phyloP scores from a whole-genome alignment of 1,140 invertebrate genomes.

The Apis mellifera region DNA sequence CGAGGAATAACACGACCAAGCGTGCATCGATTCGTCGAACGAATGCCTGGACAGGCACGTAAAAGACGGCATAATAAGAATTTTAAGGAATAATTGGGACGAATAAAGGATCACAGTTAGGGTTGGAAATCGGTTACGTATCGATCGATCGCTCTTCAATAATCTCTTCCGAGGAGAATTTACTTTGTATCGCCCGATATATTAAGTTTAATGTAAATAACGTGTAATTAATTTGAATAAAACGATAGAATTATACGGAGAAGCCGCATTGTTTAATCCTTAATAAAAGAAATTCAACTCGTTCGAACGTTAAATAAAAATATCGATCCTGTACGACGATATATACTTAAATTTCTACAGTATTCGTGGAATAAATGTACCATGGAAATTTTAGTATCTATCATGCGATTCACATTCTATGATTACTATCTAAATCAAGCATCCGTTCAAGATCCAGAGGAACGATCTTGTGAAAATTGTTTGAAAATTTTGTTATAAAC shows the following conservation, averaged over 20 bases:
- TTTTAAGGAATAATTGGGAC: slow-evolving; percentile 14
- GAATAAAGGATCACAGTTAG: slow-evolving; percentile 25
- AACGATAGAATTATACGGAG: not conserved
- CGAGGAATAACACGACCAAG: no score
- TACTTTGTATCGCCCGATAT: no score
- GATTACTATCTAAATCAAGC: not conserved
- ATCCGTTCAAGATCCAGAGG: not conserved
- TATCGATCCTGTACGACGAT: not conserved
- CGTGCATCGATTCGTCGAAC: no score
- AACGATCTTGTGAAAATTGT: not conserved
- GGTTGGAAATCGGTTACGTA: not conserved
- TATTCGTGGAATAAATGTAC: not conserved
- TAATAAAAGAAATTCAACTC: not conserved
- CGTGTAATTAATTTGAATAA: no score
- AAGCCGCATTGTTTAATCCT: not conserved
- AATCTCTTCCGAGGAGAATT: not conserved
- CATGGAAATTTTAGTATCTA: not conserved
- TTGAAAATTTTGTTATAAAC: not conserved
- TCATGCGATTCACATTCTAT: not conserved
- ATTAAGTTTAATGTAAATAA: no score
- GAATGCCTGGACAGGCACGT: slow-evolving; percentile 6
- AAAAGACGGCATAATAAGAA: not conserved
- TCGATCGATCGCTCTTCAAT: not conserved
- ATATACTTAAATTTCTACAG: not conserved
- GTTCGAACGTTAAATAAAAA: not conserved